These are phyloP conservation scores for Amaurobius ferox DNA, from an alignment of 2,888 invertebrate genomes.

Conservation along the genomic window DNA sequence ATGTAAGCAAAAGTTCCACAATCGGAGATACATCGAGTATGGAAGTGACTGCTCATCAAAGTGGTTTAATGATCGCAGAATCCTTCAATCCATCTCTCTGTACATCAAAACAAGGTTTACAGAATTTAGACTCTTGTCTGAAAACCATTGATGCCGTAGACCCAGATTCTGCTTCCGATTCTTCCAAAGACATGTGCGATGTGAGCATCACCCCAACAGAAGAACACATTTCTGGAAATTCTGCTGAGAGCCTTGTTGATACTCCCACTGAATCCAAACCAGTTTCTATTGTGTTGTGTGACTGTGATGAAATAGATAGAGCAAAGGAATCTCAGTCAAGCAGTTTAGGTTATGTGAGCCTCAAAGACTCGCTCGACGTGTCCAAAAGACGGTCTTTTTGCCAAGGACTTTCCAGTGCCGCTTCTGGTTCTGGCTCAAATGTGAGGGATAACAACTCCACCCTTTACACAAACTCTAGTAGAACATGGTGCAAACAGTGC, in stretches of 20 bases:
- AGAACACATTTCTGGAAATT: constrained; percentile 3
- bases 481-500: neutral
- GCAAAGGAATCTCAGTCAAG: constrained; percentile 27
- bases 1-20: neutral
- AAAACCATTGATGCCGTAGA: neutral
- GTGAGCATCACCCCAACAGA: constrained; percentile 44
- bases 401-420: neutral
- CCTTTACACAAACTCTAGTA: neutral
- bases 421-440: neutral
- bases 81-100: neutral
- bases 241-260: constrained; percentile 8
- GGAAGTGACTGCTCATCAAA: neutral
- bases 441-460: constrained; percentile 15
- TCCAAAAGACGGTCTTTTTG: constrained; percentile 19
- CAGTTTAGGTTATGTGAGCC: constrained; percentile 64
- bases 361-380: constrained; percentile 10
- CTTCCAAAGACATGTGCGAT: constrained; percentile 56
- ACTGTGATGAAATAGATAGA: neutral
- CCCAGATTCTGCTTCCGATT: constrained; percentile 37
- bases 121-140: constrained; percentile 8
- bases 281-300: constrained; percentile 37
- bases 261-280: neutral
- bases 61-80: constrained; percentile 26
- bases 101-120: constrained; percentile 25
- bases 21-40: neutral